Percentiles rank a stretch among this genome's conserved stretches.
Evolutionary conservation across 2,797 vertebrate genomes (phyloP).

Genomic region (Mus spretus): DNA sequence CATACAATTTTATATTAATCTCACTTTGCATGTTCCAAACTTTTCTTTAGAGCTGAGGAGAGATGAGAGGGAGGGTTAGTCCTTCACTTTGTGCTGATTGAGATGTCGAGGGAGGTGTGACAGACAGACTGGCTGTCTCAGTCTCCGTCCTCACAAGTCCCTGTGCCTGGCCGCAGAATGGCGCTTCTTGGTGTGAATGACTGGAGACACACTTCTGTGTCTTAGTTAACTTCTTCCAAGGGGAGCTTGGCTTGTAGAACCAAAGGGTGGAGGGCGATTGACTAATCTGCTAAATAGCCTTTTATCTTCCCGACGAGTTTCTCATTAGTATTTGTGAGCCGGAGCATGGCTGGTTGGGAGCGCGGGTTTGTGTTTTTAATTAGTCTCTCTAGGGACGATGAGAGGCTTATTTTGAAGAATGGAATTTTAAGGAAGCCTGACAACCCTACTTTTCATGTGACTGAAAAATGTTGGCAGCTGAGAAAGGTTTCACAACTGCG

Average conservation of each 20-base stretch:
- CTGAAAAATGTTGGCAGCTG: conserved; percentile 72
- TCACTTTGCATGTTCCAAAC: conserved; percentile 7
- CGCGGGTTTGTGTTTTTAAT: conserved; percentile 80
- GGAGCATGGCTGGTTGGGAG: conserved; percentile 64
- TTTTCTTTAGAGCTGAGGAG: conserved; percentile 44
- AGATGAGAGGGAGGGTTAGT: background rate
- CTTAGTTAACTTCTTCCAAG: conserved; percentile 40
- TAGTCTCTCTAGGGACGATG: conserved; percentile 77
- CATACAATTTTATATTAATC: conserved; percentile 33
- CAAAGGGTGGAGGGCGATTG: conserved; percentile 66
- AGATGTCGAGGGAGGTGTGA: conserved; percentile 47
- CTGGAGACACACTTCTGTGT: conserved; percentile 38
- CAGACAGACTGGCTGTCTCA: conserved; percentile 12
- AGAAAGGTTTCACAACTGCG: conserved; percentile 73
- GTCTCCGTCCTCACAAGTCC: background rate
- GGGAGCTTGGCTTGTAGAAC: conserved; percentile 33
- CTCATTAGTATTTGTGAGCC: conserved; percentile 75
- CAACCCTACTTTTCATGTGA: conserved; percentile 79
- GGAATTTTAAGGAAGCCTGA: conserved; percentile 83
- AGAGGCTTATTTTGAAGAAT: conserved; percentile 80
- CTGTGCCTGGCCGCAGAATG: background rate
- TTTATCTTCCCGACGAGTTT: conserved; percentile 76
- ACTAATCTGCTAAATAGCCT: conserved; percentile 75
- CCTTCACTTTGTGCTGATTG: conserved; percentile 12
- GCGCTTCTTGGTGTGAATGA: conserved; percentile 57